Evolutionary conservation across 2,113 vertebrate species (phyloP).

Genomic region (Pollimyrus isidori): DNA sequence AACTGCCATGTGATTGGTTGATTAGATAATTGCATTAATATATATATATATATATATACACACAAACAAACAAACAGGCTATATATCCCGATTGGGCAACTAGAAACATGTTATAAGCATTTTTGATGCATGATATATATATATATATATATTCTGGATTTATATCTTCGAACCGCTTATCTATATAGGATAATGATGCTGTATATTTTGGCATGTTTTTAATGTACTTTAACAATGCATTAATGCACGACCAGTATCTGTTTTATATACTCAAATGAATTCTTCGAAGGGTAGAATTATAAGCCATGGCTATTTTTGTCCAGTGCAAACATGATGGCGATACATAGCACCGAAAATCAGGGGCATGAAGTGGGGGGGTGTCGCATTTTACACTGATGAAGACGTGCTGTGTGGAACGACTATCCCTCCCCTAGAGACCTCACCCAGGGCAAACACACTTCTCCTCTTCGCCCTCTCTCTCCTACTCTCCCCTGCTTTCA

Average conservation of each 20-base stretch:
- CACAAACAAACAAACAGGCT: no score
- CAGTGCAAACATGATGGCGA: not conserved
- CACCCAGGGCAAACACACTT: not conserved
- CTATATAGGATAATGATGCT: not conserved
- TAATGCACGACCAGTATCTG: not conserved
- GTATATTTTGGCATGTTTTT: not conserved
- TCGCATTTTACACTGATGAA: not conserved
- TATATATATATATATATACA: no score
- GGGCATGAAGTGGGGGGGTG: not conserved
- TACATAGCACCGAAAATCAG: not conserved
- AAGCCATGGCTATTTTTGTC: not conserved
- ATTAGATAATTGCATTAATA: no score
- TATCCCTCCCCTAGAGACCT: not conserved
- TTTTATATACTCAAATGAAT: not conserved
- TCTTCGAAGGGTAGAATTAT: not conserved
- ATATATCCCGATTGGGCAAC: no score
- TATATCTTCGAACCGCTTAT: no score
- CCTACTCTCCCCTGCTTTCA: slow-evolving; percentile 1
- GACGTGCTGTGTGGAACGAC: not conserved
- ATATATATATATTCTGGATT: no score
- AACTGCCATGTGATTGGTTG: no score
- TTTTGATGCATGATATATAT: no score
- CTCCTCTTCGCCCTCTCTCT: not conserved
- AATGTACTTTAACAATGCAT: not conserved
- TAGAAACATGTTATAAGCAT: no score